Evolutionary conservation across 2,113 vertebrate genomes (phyloP).

Genomic region (Dermatemys mawii): DNA sequence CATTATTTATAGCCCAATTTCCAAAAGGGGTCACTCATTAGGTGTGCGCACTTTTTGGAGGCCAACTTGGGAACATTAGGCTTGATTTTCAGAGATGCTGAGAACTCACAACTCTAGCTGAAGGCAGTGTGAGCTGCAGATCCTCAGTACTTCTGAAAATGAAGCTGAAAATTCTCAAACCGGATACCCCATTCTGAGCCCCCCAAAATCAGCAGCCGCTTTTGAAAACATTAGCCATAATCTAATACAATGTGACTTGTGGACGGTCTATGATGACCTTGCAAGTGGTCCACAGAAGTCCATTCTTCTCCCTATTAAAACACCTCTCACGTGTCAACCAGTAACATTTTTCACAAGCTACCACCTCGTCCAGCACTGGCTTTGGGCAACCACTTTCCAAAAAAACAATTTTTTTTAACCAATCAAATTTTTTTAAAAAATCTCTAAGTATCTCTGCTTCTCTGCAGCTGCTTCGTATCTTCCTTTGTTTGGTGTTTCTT

Average conservation of each 20-base stretch:
- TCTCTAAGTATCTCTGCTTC: rapidly evolving
- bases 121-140: neutral
- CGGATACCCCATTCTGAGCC: neutral
- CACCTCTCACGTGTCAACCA: neutral
- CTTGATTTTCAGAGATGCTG: neutral
- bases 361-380: neutral
- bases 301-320: rapidly evolving
- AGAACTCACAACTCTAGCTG: neutral
- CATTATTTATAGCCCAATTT: rapidly evolving
- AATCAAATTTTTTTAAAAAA: neutral
- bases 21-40: neutral
- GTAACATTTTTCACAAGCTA: neutral
- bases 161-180: rapidly evolving
- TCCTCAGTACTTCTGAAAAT: neutral
- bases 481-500: neutral
- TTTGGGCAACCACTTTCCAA: neutral
- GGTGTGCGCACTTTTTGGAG: rapidly evolving
- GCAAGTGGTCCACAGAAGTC: neutral
- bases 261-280: neutral
- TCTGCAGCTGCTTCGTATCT: rapidly evolving
- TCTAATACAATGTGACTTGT: rapidly evolving
- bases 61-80: neutral
- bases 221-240: neutral
- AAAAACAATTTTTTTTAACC: neutral
- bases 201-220: neutral